Evolutionary conservation across 1,140 invertebrate genomes (phyloP), one percentile per base, ranked within the genome.

Genomic region (Phenacoccus solenopsis): DNA sequence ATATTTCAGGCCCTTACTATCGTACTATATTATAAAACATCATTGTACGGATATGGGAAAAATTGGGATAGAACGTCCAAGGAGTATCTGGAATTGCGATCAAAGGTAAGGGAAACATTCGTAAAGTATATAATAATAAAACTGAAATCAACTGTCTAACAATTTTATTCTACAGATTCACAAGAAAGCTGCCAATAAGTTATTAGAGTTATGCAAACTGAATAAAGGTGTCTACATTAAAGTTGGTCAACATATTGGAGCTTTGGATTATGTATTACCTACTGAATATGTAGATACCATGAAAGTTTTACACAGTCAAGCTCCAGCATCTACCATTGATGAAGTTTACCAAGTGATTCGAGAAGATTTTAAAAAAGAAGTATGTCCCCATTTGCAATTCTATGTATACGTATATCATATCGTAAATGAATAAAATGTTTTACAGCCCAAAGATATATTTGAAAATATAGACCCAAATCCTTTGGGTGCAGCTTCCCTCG

Each of bases 171-270:
- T 72, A 21, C 71, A 86, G 80, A 85, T 87, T 70, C 96, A 99
- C 78, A 81, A 82, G 76, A 84, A 90, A 74, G 92, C 91, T 68
- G 96, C 97, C 20, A 80, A 92, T 75, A 87, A 88, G 78, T 80
- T 99, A 30, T 80, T 98, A 21, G 83, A 94, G 59, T 81, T 99
- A 74, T 98, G 95, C 76, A 89, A 87, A 80, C 83, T 83, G 12
- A 99, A 99, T 82, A 94, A 93, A 79, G 97, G 97, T 24, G 94
- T 94, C 28, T 99, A 98, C 78, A 95, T 99, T 64, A 99, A 98
- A 84, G 86, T 90, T 71, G 94, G 97, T 2, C 97, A 99, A 79
- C 96, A 99, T 79, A 85, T 99, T 72, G 96, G 94, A 9, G 91
- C 95, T 0, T 80, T 99, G 70, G 95, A 99, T 74, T 99, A 98